Percentiles rank a stretch among this genome's conserved stretches.
Evolutionary conservation across 2,113 vertebrate genomes (phyloP).

Genomic region (Nothobranchius furzeri): DNA sequence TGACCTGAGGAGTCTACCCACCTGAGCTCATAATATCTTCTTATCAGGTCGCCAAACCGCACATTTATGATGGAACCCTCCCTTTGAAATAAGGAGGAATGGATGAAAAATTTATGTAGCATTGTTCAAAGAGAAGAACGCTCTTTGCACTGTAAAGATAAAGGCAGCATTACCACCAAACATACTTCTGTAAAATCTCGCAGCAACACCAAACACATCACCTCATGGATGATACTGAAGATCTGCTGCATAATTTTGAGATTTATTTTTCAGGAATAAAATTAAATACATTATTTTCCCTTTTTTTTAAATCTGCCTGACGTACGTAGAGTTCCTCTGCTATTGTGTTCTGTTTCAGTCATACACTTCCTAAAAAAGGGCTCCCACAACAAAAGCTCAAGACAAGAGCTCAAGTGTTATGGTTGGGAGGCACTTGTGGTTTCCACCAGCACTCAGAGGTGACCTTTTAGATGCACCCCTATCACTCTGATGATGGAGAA

Average conservation of each 20-base stretch:
- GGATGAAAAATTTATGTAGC: conserved; percentile 76
- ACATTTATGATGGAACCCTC: conserved; percentile 69
- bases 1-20: conserved; percentile 61
- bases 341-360: conserved; percentile 52
- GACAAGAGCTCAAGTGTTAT: conserved; percentile 77
- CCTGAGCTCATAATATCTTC: conserved; percentile 72
- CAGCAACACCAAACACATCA: conserved; percentile 17
- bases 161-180: conserved; percentile 34
- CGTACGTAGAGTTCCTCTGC: conserved; percentile 31
- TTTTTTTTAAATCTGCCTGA: conserved; percentile 4
- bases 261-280: not conserved
- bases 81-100: conserved; percentile 75
- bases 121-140: conserved; percentile 77
- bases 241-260: not conserved
- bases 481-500: conserved; percentile 80
- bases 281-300: not conserved
- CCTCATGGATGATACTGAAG: not conserved
- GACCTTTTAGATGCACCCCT: conserved; percentile 81
- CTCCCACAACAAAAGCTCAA: conserved; percentile 69
- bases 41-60: conserved; percentile 65
- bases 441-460: conserved; percentile 78
- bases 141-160: conserved; percentile 67
- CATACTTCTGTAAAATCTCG: too few species aligned
- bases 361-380: conserved; percentile 59
- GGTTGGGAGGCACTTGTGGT: conserved; percentile 74